Evolutionary conservation across 2,113 vertebrate genomes (phyloP).

Genomic region (Boleophthalmus pectinirostris): DNA sequence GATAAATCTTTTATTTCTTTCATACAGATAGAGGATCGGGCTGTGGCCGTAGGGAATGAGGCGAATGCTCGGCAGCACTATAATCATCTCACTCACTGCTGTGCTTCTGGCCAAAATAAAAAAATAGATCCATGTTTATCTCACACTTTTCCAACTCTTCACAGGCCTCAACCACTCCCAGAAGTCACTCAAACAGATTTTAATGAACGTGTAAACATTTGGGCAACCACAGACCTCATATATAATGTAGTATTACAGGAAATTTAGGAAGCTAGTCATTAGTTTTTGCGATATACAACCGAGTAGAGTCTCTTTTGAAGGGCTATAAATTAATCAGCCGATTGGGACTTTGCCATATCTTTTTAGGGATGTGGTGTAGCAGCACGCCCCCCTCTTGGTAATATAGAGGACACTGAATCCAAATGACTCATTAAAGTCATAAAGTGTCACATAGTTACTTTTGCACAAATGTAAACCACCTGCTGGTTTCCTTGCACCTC

Average conservation of each 20-base stretch:
- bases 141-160: not conserved
- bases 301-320: not conserved
- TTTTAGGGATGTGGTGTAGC: not conserved
- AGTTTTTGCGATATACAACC: too few relatives aligned
- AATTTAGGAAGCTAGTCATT: not conserved
- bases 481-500: not conserved
- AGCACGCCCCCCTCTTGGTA: not conserved
- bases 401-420: not conserved
- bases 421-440: not conserved
- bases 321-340: not conserved
- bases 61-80: conserved; percentile 27
- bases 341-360: not conserved
- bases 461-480: not conserved
- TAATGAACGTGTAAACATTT: conserved; percentile 13
- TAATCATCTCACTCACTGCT: conserved; percentile 48
- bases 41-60: conserved; percentile 17
- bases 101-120: conserved; percentile 16
- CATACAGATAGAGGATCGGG: conserved; percentile 29
- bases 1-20: conserved; percentile 50
- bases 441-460: not conserved
- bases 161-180: conserved; percentile 1
- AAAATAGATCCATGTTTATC: not conserved
- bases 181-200: conserved; percentile 2
- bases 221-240: not conserved
- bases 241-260: not conserved